Evolutionary conservation across 2,113 vertebrate species (phyloP).

Genomic region (Platichthys flesus): DNA sequence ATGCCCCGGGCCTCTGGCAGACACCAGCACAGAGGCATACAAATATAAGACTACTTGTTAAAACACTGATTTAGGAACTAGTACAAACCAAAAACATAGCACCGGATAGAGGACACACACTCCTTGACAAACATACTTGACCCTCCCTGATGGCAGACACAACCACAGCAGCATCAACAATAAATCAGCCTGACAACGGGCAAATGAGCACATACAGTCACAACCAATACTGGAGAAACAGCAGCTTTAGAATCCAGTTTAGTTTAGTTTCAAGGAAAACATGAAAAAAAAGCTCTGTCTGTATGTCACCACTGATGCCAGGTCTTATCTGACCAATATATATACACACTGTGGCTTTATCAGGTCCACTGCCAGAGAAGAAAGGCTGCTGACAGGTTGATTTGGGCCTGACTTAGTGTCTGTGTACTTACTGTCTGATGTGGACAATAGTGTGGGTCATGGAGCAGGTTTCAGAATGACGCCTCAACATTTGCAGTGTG

Average conservation of each 20-base stretch:
- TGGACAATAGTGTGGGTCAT: background rate
- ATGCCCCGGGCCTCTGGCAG: too few species aligned
- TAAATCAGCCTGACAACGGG: background rate
- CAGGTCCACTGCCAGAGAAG: background rate
- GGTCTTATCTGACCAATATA: background rate
- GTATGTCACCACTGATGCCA: background rate
- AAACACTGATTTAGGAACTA: background rate
- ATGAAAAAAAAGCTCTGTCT: background rate
- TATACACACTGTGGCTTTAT: background rate
- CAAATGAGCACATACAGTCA: background rate
- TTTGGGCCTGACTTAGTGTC: slow-evolving; percentile 12
- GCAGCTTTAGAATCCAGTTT: background rate
- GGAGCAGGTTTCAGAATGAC: background rate
- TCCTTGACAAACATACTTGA: background rate
- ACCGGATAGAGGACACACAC: too few species aligned
- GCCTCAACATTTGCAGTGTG: background rate
- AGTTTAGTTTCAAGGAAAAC: background rate
- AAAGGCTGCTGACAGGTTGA: background rate
- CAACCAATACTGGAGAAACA: background rate
- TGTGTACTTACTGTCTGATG: background rate
- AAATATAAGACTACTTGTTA: background rate
- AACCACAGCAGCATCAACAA: background rate
- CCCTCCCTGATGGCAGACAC: background rate
- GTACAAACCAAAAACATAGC: too few species aligned
- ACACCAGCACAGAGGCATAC: too few species aligned